These are phyloP conservation scores for Aromia moschata DNA, from an alignment of 2,888 invertebrate genomes.

Conservation along the genomic window DNA sequence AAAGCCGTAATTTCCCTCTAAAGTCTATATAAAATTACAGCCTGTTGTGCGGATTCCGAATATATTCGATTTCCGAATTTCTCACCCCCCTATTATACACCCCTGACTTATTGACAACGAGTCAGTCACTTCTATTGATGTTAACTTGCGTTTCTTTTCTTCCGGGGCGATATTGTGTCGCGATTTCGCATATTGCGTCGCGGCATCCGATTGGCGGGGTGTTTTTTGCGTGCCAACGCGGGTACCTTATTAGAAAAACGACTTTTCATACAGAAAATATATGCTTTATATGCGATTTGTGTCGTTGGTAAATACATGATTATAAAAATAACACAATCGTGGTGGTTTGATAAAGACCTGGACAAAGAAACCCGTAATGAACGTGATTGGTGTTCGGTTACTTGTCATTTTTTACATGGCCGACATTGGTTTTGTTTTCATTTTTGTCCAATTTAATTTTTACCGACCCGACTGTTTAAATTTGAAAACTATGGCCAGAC, in stretches of 20 bases:
- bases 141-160: slow-evolving; percentile 9
- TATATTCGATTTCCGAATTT: background rate
- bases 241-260: background rate
- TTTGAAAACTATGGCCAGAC: no score
- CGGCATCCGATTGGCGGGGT: background rate
- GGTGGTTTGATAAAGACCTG: no score
- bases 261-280: no score
- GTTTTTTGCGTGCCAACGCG: slow-evolving; percentile 8
- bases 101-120: slow-evolving; percentile 20
- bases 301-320: no score
- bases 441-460: no score
- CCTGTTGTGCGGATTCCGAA: slow-evolving; percentile 5
- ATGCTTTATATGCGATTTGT: no score
- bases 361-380: background rate
- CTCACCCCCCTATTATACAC: slow-evolving; percentile 16
- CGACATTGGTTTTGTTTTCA: no score
- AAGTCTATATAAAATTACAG: slow-evolving; percentile 23
- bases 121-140: slow-evolving; percentile 13
- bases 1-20: slow-evolving; percentile 10
- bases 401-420: slow-evolving; percentile 13
- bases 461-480: no score
- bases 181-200: slow-evolving; percentile 7
- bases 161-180: slow-evolving; percentile 7
- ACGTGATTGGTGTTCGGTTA: slow-evolving; percentile 2
- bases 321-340: background rate